A percentile compares a stretch with the other conserved stretches of the same genome.
Conservation (phyloP, 2,113 vertebrate species). For the Dicentrarchus labrax region DNA sequence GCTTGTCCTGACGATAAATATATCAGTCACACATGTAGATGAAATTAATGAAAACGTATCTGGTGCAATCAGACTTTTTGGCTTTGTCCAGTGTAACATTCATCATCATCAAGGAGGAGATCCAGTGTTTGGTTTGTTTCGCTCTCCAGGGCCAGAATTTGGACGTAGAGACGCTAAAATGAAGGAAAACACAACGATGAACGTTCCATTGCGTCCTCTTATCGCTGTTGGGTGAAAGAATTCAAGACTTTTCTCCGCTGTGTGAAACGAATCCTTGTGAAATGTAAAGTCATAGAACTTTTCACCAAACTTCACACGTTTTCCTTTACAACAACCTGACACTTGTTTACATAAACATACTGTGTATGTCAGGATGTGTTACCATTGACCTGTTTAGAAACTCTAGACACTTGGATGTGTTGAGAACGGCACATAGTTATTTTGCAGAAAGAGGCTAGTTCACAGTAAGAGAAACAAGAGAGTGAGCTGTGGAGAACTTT, state of each 20-base stretch:
- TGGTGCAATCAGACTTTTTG: conserved; percentile 19
- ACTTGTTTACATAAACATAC: not conserved
- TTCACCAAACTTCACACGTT: too few relatives aligned
- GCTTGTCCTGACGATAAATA: not conserved
- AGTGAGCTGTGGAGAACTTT: conserved; percentile 40
- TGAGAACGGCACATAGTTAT: not conserved
- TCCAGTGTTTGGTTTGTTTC: conserved; percentile 12
- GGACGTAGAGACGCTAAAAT: not conserved
- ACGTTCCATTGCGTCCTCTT: not conserved
- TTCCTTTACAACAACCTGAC: not conserved
- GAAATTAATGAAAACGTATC: conserved; percentile 14
- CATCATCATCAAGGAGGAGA: not conserved
- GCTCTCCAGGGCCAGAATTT: not conserved
- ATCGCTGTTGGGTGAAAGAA: not conserved
- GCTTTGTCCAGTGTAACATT: not conserved
- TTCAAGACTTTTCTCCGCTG: not conserved
- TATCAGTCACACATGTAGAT: conserved; percentile 1
- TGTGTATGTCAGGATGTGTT: not conserved
- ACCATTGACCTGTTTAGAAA: not conserved
- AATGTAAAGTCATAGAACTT: not conserved
- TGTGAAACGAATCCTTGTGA: not conserved
- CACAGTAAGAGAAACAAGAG: not conserved
- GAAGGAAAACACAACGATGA: not conserved
- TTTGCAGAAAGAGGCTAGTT: not conserved
- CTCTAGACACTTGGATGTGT: not conserved